Evolutionary conservation across 2,113 vertebrate species (phyloP), one percentile per base, ranked within the genome.

Genomic region (Lophura nycthemera): DNA sequence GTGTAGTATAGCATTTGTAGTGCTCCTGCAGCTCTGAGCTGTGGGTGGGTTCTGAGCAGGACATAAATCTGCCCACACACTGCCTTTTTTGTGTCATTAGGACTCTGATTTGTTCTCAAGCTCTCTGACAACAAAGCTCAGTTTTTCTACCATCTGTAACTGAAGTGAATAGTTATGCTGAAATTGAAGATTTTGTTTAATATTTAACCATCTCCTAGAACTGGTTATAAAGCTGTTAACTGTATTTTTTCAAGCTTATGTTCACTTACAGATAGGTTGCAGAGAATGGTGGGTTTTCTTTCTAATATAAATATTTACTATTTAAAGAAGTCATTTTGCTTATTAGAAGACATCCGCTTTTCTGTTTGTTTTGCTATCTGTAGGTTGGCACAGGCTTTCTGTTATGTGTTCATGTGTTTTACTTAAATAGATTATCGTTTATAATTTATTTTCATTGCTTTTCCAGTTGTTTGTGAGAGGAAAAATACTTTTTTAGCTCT

Each of bases 1-100:
- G 97, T 45, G 97, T 95, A 97, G 90, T 98, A 52, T 94, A 56
- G 88, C 47, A 88, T 38, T 86, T 86, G 2, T 10, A 76, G 13
- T 94, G 13, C 30, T 65, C 6, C 24, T 11, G 4, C 0, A 27
- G 43, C 36, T 38, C 4, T 7, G 22, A 0, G 1, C 2, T 6
- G 2, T 59, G 13, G 0, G 18, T 18, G 69, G 30, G 24, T 52
- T 36, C 42, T 36, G 63, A 60, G 8, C 4, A 47, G 13, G 52
- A 17, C 13, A 3, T 15, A 30, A 13, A 36, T 71, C 25, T 30
- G 48, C 61, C 67, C 73, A 8, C n/a, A 3, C 7, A 1, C 1
- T 29, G 78, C 15, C 17, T 89, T 71, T 86, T 70, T 57, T 22
- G 4, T 32, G 4, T 3, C 12, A 8, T 43, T 83, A 17, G 12